A percentile compares a stretch with the other conserved stretches of the same genome.
phyloP scores from a whole-genome alignment of 1,140 invertebrate genomes.

The Atta colombica region DNA sequence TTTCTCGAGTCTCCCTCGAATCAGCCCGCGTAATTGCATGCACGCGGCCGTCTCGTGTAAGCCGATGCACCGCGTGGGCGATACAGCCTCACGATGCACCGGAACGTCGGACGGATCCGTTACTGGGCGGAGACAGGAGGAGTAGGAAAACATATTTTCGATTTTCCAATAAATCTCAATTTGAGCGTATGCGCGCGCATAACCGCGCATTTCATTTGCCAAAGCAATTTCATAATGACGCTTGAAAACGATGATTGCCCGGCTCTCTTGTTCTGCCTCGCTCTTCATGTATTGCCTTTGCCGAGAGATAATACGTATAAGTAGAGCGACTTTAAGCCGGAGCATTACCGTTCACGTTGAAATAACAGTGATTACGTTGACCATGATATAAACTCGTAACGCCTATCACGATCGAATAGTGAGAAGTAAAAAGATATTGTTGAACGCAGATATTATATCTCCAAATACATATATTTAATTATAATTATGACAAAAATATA shows the following conservation, averaged over 20 bases:
- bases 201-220: slow-evolving; percentile 83
- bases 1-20: slow-evolving; percentile 23
- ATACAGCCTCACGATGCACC: slow-evolving; percentile 17
- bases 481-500: slow-evolving; percentile 8
- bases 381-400: slow-evolving; percentile 76
- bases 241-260: slow-evolving; percentile 82
- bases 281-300: slow-evolving; percentile 66
- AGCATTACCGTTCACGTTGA: slow-evolving; percentile 83
- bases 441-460: slow-evolving; percentile 17
- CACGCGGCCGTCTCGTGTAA: slow-evolving; percentile 49
- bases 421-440: slow-evolving; percentile 78
- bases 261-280: slow-evolving; percentile 58
- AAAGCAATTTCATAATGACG: slow-evolving; percentile 84
- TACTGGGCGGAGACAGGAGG: slow-evolving; percentile 15
- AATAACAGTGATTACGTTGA: slow-evolving; percentile 84
- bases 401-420: slow-evolving; percentile 77
- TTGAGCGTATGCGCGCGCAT: slow-evolving; percentile 64
- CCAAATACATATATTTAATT: slow-evolving; percentile 12
- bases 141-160: slow-evolving; percentile 59
- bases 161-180: slow-evolving; percentile 82
- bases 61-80: slow-evolving; percentile 45
- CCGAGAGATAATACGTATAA: slow-evolving; percentile 82
- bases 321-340: slow-evolving; percentile 82
- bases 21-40: slow-evolving; percentile 45
- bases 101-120: neutral